Percentiles rank a stretch among this genome's conserved stretches.
Evolutionary conservation across 1,140 invertebrate species (phyloP).

Genomic region (Gryon sp.): DNA sequence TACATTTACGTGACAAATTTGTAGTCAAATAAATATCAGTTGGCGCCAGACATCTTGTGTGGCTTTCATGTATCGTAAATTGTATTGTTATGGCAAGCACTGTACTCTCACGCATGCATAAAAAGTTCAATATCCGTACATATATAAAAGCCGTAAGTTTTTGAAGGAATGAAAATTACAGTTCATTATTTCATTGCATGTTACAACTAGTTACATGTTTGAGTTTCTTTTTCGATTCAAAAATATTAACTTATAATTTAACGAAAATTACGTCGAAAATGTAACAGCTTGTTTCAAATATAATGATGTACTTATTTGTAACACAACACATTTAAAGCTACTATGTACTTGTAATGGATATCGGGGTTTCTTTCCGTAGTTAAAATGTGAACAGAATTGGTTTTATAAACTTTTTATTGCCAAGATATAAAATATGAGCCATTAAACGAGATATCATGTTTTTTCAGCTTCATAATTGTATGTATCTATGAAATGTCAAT

Average conservation of each 20-base stretch:
- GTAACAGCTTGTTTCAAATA: neutral
- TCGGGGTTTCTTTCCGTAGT: conserved; percentile 29
- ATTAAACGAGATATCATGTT: conserved; percentile 33
- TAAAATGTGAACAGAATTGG: conserved; percentile 45
- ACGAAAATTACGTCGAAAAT: neutral
- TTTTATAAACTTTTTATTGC: conserved; percentile 48
- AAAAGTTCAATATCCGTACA: conserved; percentile 18
- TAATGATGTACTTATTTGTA: conserved; percentile 20
- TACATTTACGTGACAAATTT: too few relatives aligned
- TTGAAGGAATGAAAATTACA: conserved; percentile 10
- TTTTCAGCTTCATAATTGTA: conserved; percentile 36
- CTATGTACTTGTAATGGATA: conserved; percentile 22
- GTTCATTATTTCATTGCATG: neutral
- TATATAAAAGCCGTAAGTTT: conserved; percentile 12
- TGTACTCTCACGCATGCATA: conserved; percentile 14
- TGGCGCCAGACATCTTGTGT: conserved; percentile 18
- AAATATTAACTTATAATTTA: neutral
- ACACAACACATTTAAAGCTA: conserved; percentile 2
- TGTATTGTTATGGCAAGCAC: conserved; percentile 20
- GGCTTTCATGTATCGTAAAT: conserved; percentile 20
- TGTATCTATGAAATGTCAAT: too few relatives aligned
- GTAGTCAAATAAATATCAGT: conserved; percentile 21
- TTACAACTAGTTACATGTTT: neutral
- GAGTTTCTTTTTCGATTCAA: neutral
- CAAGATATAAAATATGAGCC: conserved; percentile 20